Evolutionary conservation across 2,113 vertebrate genomes (phyloP), one percentile per base, ranked within the genome.

Genomic region (Polypterus senegalus): DNA sequence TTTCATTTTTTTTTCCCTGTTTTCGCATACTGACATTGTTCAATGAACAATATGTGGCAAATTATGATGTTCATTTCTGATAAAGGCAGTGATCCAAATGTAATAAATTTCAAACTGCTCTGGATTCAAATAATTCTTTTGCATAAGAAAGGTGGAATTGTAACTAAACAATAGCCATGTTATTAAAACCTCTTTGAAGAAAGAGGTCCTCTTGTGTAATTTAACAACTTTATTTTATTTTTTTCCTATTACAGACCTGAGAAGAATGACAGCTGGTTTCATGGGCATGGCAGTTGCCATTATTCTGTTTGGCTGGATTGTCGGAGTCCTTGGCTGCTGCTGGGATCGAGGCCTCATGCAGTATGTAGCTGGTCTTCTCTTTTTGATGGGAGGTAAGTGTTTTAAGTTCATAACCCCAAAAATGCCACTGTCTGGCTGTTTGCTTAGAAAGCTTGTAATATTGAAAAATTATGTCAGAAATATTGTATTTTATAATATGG

Each of bases 231-330:
- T 63, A 5, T 55, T 54, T 47, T 46, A 45, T 61, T 56, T 5
- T 5, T 69, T 67, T 63, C 71, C 44, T 58, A 1, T 64, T 69
- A 60, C 80, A 98, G 95, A 97, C 76, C 78, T 98, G 77, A 87
- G 94, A 72, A 83, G 95, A 70, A 98, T 98, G 95, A 98, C 95
- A 0, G 95, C 94, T 1, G 95, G 94, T 46, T 98, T 98, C 80
- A 97, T 98, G 93, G 95, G 94, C 73, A 98, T 98, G 95, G 95
- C 95, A 0, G 92, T 97, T 68, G 94, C 95, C 76, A 96, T 98
- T 81, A 97, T 97, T 76, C 87, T 97, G 62, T 98, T 98, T 1
- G 95, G 95, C 27, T 98, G 95, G 95, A 85, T 94, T 74, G 88
- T 97, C 0, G 95, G 95, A 0, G 86, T 97, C 73, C 88, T 98